Evolutionary conservation across 2,113 vertebrate genomes (phyloP).

Genomic region (Ammodytes marinus): DNA sequence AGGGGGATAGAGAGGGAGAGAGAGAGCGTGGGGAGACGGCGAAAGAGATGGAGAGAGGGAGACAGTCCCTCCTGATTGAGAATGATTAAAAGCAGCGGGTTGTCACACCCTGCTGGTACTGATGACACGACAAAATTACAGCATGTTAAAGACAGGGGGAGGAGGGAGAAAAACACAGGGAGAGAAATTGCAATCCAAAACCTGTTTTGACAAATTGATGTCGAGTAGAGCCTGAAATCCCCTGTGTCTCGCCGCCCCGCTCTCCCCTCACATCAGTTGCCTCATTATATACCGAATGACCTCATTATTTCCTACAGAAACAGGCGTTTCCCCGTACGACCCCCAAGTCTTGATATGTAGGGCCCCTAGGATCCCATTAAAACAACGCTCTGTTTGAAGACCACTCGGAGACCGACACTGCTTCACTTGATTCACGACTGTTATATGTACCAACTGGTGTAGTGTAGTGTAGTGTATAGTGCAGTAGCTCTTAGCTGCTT

Average conservation of each 20-base stretch:
- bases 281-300: conserved; percentile 75
- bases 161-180: conserved; percentile 25
- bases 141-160: conserved; percentile 64
- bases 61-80: conserved; percentile 77
- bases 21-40: neutral
- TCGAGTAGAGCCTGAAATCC: conserved; percentile 66
- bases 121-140: conserved; percentile 79
- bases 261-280: conserved; percentile 52
- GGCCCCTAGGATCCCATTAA: conserved; percentile 75
- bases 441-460: conserved; percentile 68
- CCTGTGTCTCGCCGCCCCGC: conserved; percentile 19
- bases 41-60: conserved; percentile 29
- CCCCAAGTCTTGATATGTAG: conserved; percentile 65
- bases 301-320: conserved; percentile 79
- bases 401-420: conserved; percentile 61
- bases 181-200: conserved; percentile 46
- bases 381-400: conserved; percentile 65
- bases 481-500: conserved; percentile 54
- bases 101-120: conserved; percentile 73
- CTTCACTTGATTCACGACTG: conserved; percentile 64
- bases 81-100: conserved; percentile 82
- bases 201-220: conserved; percentile 66
- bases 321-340: conserved; percentile 63
- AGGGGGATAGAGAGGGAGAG: conserved; percentile 33
- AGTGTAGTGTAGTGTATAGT: conserved; percentile 34